Evolutionary conservation across 2,888 invertebrate genomes (phyloP).

Genomic region (Coleophora flavipennella): DNA sequence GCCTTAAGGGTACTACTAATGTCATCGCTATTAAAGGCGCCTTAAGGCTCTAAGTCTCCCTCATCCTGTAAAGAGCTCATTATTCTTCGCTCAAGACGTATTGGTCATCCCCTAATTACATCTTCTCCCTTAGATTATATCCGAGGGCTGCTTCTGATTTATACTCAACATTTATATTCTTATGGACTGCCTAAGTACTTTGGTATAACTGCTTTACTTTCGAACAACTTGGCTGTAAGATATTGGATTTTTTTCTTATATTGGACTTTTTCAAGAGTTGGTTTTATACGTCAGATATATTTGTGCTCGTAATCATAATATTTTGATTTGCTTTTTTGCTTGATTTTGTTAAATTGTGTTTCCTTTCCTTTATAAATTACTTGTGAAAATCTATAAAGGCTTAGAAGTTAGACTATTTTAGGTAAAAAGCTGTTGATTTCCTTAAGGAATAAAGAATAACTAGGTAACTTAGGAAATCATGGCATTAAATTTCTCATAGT

Average conservation of each 20-base stretch:
- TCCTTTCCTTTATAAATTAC: too few relatives aligned
- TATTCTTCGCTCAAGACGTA: slow-evolving; percentile 29
- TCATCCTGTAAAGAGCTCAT: slow-evolving; percentile 27
- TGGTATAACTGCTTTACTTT: background rate
- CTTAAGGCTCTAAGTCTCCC: slow-evolving; percentile 15
- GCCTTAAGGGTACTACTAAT: background rate
- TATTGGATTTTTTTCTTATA: background rate
- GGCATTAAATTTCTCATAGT: too few relatives aligned
- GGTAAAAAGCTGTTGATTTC: too few relatives aligned
- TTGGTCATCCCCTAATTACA: slow-evolving; percentile 33
- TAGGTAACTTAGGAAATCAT: too few relatives aligned
- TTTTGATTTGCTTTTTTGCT: too few relatives aligned
- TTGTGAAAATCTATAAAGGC: too few relatives aligned
- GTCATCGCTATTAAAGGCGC: slow-evolving; percentile 9
- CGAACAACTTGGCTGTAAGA: background rate
- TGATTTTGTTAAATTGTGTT: too few relatives aligned
- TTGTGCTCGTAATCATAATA: too few relatives aligned
- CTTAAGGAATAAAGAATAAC: too few relatives aligned
- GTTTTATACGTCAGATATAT: too few relatives aligned
- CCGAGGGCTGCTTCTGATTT: slow-evolving; percentile 8
- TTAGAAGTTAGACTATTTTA: too few relatives aligned
- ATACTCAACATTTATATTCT: slow-evolving; percentile 3
- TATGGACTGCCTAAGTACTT: background rate
- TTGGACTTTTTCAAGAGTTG: background rate
- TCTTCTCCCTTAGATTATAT: slow-evolving; percentile 18